Base-by-base conservation (phyloP, 1,140 invertebrate species). In the Agrypnia vestita region DNA sequence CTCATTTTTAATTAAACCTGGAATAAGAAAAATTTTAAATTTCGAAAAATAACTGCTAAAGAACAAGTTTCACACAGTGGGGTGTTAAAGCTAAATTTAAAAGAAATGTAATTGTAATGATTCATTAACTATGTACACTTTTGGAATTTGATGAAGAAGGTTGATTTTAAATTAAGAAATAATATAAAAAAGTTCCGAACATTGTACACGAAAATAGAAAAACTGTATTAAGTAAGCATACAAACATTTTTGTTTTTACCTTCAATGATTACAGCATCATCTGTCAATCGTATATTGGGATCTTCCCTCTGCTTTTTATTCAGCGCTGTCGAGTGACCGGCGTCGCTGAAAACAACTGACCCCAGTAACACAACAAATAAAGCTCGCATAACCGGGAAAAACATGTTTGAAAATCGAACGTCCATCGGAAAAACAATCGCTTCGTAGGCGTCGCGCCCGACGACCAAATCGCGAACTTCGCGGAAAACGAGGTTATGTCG, bases 261-360 rank as follows among this genome's bases (percentile, higher is more conserved):
- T 80, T 83, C 82, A 62, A 83, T 79, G 19, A 83, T 72, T 55
- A 83, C 75, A 51, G 82, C 43, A 61, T 83, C 82, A 49, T 83
- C 82, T 21, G 82, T 83, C 17, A 83, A 13, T 7, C 44, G 53
- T 12, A 80, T 17, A 51, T 80, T 78, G 49, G 79, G 76, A 59
- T 83, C 82, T 44, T 80, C 61, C 17, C 67, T 49, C 75, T 82
- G 81, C n/a, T 59, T 51, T 44, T 73, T 74, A 11, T 47, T 78
- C 13, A 80, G 72, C 7, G 25, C 71, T 10, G 44, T 53, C 11
- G 55, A 44, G 13, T 56, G 49, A 15, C 13, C 15, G 13, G 53
- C 67, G n/a, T 17, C 35, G 9, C 15, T 67, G 15, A 15, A 59
- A 12, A 55, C 7, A 21, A 61, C 64, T 17, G n/a, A 78, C 49